phyloP scores from a whole-genome alignment of 2,797 vertebrate species.

The Pempheris klunzingeri region DNA sequence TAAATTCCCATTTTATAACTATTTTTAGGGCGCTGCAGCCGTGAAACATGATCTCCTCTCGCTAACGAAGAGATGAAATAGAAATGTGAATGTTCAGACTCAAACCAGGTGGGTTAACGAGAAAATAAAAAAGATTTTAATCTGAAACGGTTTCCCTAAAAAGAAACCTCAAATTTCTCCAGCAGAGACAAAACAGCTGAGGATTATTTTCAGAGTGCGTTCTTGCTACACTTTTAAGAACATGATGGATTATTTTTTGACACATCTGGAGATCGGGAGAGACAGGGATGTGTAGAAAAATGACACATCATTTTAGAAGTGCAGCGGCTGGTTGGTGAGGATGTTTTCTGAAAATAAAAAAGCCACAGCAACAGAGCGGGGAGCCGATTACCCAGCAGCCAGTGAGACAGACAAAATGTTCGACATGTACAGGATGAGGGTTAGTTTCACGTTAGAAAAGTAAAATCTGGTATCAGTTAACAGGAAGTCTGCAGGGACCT shows the following conservation, averaged over 20 bases:
- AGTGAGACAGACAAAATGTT: neutral
- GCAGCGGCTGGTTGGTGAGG: conserved; percentile 56
- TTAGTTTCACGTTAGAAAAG: neutral
- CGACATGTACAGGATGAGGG: neutral
- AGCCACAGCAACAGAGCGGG: conserved; percentile 38
- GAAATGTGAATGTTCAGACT: neutral
- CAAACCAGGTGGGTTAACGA: neutral
- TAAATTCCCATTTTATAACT: neutral
- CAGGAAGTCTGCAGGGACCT: neutral
- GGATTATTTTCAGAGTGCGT: conserved; percentile 55
- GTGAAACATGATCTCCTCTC: neutral
- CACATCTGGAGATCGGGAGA: conserved; percentile 37
- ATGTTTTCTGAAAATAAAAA: conserved; percentile 53
- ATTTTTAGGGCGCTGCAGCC: neutral
- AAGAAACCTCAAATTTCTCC: conserved; percentile 32
- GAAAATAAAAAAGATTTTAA: neutral
- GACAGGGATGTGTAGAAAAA: conserved; percentile 48
- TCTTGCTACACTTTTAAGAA: conserved; percentile 32
- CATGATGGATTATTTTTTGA: conserved; percentile 33
- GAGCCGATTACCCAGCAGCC: conserved; percentile 66
- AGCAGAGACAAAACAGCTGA: conserved; percentile 59
- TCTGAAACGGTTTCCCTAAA: conserved; percentile 44
- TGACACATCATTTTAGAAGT: conserved; percentile 46
- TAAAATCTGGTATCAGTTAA: neutral
- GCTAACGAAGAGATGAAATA: neutral